Evolutionary conservation across 2,888 invertebrate genomes (phyloP).

Genomic region (Minunthozetes semirufus): DNA sequence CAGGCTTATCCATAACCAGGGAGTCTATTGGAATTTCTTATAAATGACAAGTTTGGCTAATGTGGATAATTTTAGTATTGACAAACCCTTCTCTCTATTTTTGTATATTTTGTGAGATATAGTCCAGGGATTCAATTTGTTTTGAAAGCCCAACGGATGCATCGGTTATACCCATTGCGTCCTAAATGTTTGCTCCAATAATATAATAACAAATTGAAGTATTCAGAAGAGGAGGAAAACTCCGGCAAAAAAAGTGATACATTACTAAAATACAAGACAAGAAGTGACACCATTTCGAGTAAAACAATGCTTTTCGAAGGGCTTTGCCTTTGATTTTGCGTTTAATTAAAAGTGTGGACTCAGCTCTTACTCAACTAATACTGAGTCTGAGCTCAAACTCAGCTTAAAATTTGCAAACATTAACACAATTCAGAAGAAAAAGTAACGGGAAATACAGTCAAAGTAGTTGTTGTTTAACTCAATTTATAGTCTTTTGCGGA

Average conservation of each 20-base stretch:
- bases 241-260: not conserved
- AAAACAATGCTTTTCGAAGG: not conserved
- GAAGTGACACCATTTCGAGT: not conserved
- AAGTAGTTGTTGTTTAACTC: not conserved
- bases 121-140: too few relatives aligned
- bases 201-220: slow-evolving; percentile 4
- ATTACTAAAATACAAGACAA: not conserved
- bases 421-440: not conserved
- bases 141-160: too few relatives aligned
- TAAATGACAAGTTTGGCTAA: too few relatives aligned
- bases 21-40: too few relatives aligned
- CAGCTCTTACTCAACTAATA: not conserved
- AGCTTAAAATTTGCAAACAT: not conserved
- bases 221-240: slow-evolving; percentile 1
- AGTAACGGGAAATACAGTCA: not conserved
- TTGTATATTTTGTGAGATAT: too few relatives aligned
- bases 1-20: too few relatives aligned
- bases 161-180: too few relatives aligned
- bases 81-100: too few relatives aligned
- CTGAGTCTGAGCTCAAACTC: not conserved
- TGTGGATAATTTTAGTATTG: too few relatives aligned
- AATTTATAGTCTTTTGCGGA: not conserved
- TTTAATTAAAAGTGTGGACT: not conserved
- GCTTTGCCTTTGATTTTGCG: not conserved
- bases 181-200: too few relatives aligned